Conservation (phyloP, 2,888 invertebrate species). For the Arctia plantaginis region DNA sequence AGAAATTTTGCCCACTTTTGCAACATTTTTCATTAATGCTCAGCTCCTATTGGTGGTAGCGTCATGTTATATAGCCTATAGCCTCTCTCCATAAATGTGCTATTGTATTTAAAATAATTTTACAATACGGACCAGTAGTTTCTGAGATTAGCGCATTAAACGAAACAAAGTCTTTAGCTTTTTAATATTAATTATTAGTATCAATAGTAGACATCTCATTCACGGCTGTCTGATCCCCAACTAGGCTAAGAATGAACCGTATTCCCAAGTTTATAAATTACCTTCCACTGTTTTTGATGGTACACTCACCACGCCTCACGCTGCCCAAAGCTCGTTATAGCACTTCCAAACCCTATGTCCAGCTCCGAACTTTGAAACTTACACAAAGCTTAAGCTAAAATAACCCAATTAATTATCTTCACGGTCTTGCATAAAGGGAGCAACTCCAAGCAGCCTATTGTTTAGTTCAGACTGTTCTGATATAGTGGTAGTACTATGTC, state of each 20-base stretch:
- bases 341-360: slow-evolving; percentile 6
- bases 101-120: too few relatives aligned
- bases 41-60: too few relatives aligned
- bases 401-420: slow-evolving; percentile 28
- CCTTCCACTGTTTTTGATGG: neutral
- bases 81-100: too few relatives aligned
- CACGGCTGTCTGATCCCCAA: too few relatives aligned
- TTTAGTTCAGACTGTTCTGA: slow-evolving; percentile 18
- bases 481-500: slow-evolving; percentile 55
- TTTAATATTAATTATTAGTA: too few relatives aligned
- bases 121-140: too few relatives aligned
- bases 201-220: too few relatives aligned
- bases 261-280: neutral
- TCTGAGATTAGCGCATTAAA: too few relatives aligned
- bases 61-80: too few relatives aligned
- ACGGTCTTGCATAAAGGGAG: slow-evolving; percentile 21
- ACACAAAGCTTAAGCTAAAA: slow-evolving; percentile 22
- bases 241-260: neutral
- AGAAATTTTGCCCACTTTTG: too few relatives aligned
- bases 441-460: slow-evolving; percentile 19
- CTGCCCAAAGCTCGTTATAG: neutral
- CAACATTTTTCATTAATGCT: too few relatives aligned
- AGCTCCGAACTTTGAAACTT: slow-evolving; percentile 16
- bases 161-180: too few relatives aligned
- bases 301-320: neutral